phyloP scores from a whole-genome alignment of 1,140 invertebrate species.

The Ceratosolen fusciceps region DNA sequence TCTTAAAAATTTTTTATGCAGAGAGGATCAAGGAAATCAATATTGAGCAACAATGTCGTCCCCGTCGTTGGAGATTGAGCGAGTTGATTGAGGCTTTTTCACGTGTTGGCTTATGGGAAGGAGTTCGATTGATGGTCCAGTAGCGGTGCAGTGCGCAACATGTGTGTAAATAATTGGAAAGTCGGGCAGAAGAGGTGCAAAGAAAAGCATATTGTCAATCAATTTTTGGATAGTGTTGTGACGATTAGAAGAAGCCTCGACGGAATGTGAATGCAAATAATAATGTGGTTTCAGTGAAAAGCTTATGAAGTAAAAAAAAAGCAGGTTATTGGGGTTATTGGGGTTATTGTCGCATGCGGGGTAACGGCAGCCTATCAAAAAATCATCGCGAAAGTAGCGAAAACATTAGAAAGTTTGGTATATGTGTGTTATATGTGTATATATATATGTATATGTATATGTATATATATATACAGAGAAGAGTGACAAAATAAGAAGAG shows the following conservation, averaged over 20 bases:
- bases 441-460: too few species aligned
- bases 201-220: slow-evolving; percentile 50
- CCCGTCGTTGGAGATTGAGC: too few species aligned
- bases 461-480: too few species aligned
- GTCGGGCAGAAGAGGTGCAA: slow-evolving; percentile 50
- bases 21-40: too few species aligned
- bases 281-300: slow-evolving; percentile 32
- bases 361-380: slow-evolving; percentile 10
- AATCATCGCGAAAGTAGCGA: neutral
- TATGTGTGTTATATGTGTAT: too few species aligned
- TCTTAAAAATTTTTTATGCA: too few species aligned
- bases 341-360: slow-evolving; percentile 15
- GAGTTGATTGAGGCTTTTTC: neutral
- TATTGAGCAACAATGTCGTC: too few species aligned
- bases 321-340: too few species aligned
- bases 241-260: slow-evolving; percentile 11
- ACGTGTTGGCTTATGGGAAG: slow-evolving; percentile 48
- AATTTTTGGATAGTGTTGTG: slow-evolving; percentile 31
- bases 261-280: slow-evolving; percentile 29
- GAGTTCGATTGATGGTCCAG: slow-evolving; percentile 34
- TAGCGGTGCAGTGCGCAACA: slow-evolving; percentile 33
- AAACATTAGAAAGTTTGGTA: slow-evolving; percentile 16
- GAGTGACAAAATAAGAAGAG: slow-evolving; percentile 31
- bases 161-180: slow-evolving; percentile 42
- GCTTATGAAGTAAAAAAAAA: slow-evolving; percentile 36